Evolutionary conservation across 37 sponge, comb jelly and placozoan species (phyloP).

Genomic region (Diacarnus erythraeanus): DNA sequence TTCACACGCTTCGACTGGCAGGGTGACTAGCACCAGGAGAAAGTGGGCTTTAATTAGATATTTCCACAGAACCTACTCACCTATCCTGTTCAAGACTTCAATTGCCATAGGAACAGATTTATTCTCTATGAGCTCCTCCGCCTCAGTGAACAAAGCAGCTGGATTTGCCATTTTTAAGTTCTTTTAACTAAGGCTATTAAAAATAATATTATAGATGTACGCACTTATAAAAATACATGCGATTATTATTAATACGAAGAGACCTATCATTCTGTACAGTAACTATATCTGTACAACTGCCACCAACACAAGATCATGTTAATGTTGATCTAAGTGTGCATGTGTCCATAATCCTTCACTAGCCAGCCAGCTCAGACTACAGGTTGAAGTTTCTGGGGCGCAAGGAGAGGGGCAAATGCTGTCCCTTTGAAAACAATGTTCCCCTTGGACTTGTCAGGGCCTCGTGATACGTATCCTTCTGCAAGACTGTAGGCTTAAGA

Average conservation of each 20-base stretch:
- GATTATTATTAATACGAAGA: background rate
- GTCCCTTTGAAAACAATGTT: slow-evolving; percentile 56
- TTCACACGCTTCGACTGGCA: background rate
- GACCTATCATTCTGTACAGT: background rate
- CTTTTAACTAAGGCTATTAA: background rate
- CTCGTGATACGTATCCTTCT: slow-evolving; percentile 11
- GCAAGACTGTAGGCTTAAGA: slow-evolving; percentile 2
- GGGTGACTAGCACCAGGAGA: background rate
- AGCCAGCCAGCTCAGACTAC: background rate
- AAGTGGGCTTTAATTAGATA: slow-evolving; percentile 6
- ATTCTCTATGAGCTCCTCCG: slow-evolving; percentile 25
- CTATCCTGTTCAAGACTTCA: slow-evolving; percentile 45
- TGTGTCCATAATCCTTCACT: background rate
- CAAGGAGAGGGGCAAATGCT: slow-evolving; percentile 47
- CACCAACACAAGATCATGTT: too few species aligned
- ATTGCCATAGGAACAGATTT: slow-evolving; percentile 48
- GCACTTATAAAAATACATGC: background rate
- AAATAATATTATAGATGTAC: background rate
- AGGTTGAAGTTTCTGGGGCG: background rate
- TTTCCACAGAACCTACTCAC: slow-evolving; percentile 19
- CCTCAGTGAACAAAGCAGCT: slow-evolving; percentile 20
- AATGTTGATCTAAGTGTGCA: too few species aligned
- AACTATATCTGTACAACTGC: background rate
- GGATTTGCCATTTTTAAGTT: background rate
- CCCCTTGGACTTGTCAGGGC: slow-evolving; percentile 57